A percentile compares a stretch with the other conserved stretches of the same genome.
These are phyloP conservation scores for Colossoma macropomum DNA, from an alignment of 2,113 vertebrate genomes.

Conservation along the genomic window DNA sequence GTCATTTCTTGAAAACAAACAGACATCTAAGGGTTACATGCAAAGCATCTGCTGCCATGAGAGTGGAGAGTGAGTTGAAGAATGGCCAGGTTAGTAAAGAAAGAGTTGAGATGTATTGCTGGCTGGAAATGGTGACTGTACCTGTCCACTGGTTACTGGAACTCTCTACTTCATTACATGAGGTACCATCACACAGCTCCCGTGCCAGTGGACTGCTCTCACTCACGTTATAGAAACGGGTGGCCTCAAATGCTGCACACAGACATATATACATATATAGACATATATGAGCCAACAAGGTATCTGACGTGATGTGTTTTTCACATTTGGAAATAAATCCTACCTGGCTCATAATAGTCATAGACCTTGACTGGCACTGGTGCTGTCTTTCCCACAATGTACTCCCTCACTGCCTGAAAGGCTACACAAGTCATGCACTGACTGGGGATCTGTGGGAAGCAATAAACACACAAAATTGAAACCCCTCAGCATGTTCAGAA, in stretches of 20 bases:
- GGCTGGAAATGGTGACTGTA: conserved; percentile 68
- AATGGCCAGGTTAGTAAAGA: neutral
- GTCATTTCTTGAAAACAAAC: no score
- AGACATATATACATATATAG: conserved; percentile 52
- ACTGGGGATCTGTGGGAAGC: conserved; percentile 84
- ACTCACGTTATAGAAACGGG: conserved; percentile 92
- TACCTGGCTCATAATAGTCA: conserved; percentile 95
- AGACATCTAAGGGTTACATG: no score
- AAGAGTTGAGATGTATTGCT: neutral
- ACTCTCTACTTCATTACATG: conserved; percentile 93
- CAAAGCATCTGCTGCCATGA: neutral
- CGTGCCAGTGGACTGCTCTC: conserved; percentile 87
- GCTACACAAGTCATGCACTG: conserved; percentile 91
- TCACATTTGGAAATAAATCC: neutral
- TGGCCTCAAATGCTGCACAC: conserved; percentile 87
- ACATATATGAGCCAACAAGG: conserved; percentile 10
- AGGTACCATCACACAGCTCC: conserved; percentile 88
- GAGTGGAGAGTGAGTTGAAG: neutral
- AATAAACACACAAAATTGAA: conserved; percentile 3
- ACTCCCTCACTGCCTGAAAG: conserved; percentile 88
- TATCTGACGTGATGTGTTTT: conserved; percentile 15
- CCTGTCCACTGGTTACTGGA: conserved; percentile 85
- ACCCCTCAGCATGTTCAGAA: neutral
- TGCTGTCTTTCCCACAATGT: conserved; percentile 91
- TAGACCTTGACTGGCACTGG: conserved; percentile 91